Evolutionary conservation across 2,797 vertebrate species (phyloP).

Genomic region (Todus mexicanus): DNA sequence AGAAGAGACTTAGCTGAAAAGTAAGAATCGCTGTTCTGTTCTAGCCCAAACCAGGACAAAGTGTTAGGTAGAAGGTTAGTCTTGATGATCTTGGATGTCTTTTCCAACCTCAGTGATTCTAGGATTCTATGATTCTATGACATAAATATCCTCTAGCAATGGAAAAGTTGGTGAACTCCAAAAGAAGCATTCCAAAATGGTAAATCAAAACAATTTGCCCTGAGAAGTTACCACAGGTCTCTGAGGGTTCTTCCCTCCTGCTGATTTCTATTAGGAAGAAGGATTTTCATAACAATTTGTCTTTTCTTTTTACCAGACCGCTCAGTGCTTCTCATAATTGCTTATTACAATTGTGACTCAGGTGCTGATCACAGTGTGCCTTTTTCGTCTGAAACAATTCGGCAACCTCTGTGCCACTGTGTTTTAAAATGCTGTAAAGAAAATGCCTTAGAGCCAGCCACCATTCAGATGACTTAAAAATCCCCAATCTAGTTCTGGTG

Average conservation of each 20-base stretch:
- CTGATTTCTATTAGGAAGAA: not conserved
- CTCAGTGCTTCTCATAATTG: not conserved
- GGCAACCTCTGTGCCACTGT: not conserved
- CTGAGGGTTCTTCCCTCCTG: not conserved
- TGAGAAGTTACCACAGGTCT: not conserved
- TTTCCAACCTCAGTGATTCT: no score
- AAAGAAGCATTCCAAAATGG: not conserved
- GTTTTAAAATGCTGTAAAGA: not conserved
- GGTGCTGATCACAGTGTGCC: not conserved
- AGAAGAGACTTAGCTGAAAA: no score
- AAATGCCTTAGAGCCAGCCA: not conserved
- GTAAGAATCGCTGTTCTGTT: no score
- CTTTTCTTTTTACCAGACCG: not conserved
- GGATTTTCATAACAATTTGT: not conserved
- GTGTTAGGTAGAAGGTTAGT: no score
- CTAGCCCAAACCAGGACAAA: no score
- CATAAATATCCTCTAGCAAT: not conserved
- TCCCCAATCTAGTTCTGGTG: rapidly evolving
- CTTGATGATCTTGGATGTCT: no score
- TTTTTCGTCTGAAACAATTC: not conserved
- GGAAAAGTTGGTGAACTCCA: not conserved
- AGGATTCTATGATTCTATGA: no score
- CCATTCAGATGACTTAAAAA: not conserved
- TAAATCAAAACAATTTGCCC: not conserved
- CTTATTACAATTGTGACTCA: not conserved